Base-by-base conservation (phyloP, 2,888 invertebrate species). In the Choristoneura rosaceana region DNA sequence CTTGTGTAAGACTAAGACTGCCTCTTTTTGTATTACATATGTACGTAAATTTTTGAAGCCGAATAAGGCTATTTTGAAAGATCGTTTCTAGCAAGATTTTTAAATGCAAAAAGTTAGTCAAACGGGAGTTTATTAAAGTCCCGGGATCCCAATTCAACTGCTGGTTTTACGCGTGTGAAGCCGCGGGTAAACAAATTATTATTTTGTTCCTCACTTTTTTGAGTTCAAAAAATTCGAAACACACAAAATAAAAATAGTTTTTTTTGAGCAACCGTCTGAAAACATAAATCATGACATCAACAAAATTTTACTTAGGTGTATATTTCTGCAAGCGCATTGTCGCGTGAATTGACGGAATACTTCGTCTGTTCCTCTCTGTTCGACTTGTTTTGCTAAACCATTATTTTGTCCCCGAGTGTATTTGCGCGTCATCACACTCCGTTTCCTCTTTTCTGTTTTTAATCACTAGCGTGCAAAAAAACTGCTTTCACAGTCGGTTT, bases 401-500 rank as follows among this genome's bases (percentile, higher is more conserved):
- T 71, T 71, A 74, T 69, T 69, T 66, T 81, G 83, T 78, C 79
- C 78, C 74, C 69, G 75, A 68, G 76, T 82, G 81, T 79, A 82
- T 81, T 76, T 78, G 70, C 69, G 76, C 75, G 76, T 79, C 81
- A 81, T 82, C 75, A 77, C 80, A 68, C 78, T 55, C 58, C 67
- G 69, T 65, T 69, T 64, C 64, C 73, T 74, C 71, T 73, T 71
- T 73, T 76, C 75, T 64, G 75, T 77, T 80, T 78, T 78, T 77
- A 81, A 80, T 80, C 79, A 79, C 76, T 76, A 75, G 68, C 74
- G 75, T 71, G 74, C 69, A 74, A 76, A 78, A 79, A 79, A 75
- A 78, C 74, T 76, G 75, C 78, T 79, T 86, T 85, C 80, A 84
- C 86, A 84, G 84, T 87, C 80, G 81, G 83, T 84, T 84, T 84